Base-by-base conservation (phyloP, 2,113 vertebrate genomes). In the Puntigrus tetrazona region DNA sequence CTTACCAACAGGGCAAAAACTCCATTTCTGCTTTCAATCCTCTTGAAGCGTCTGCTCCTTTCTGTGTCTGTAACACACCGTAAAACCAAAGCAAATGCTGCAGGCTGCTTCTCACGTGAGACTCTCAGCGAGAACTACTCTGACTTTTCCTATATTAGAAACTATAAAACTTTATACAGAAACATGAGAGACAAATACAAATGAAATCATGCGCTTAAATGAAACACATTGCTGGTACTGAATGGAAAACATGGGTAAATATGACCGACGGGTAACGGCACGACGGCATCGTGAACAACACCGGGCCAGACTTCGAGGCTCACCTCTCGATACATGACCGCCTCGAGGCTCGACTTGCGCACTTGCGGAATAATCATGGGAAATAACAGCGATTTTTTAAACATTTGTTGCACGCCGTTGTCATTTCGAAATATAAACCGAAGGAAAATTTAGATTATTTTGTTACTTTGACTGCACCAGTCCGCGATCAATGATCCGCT, bases 11-110 rank as follows among this genome's bases (percentile, higher is more conserved):
- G 88, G 50, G 94, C 94, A 95, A 95, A 95, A 91, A 95, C 94
- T 94, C 95, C 94, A 22, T 95, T 95, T 94, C 94, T 95, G 94
- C 95, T 95, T 89, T 95, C 95, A 93, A 95, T 95, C 94, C 95
- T 95, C 94, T 95, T 95, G 94, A 95, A 95, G 88, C 95, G 92
- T 92, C 93, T 94, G 93, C 95, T 95, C 59, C 95, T 93, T 95
- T 95, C 92, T 95, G 95, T 91, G 95, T 95, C 95, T 95, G 94
- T 90, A 95, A 95, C 89, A 94, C 89, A 95, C 90, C 83, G 90
- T 73, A 88, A 94, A 72, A 93, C 92, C 92, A 90, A 95, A 86
- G 91, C 92, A 90, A 89, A 87, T 69, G 88, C 87, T 90, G 1
- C n/a, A n/a, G n/a, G n/a, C n/a, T n/a, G n/a, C n/a, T n/a, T n/a